Evolutionary conservation across 2,113 vertebrate genomes (phyloP), one percentile per base, ranked within the genome.

Genomic region (Hypomesus transpacificus): DNA sequence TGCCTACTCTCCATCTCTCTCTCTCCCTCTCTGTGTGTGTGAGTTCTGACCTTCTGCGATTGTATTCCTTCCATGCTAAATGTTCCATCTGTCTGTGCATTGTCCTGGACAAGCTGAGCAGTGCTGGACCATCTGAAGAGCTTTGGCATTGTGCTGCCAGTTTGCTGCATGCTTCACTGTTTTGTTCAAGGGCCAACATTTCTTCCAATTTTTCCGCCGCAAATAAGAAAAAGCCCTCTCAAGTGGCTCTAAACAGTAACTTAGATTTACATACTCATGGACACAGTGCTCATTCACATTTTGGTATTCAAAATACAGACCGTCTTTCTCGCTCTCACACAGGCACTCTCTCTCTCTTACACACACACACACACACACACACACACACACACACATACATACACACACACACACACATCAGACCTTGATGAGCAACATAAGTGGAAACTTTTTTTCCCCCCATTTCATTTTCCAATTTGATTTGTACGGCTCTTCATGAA

Each of bases 21-120:
- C 77, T 28, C 79, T 82, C 9, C 39, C 31, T 14, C 14, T 14
- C 79, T 66, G 69, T 68, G 70, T 75, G 74, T 76, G 71, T 85
- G 82, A 88, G 86, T 88, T 89, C 88, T 88, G 89, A 90, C 89
- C 88, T 85, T 89, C 87, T 81, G 75, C 70, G 63, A 84, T 85
- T 82, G 79, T 71, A 72, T 79, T 78, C 80, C 60, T 73, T 78
- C 83, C 81, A 84, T 87, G 79, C 86, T 22, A 28, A 87, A 89
- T 85, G 79, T 50, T 46, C 14, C 28, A 8, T 46, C 58, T 20
- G 20, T 39, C 31, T 39, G 78, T 80, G 73, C 78, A 83, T 89
- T 88, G 83, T 86, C 74, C n/a, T 58, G 31, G 79, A 80, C 85
- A 85, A 86, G 80, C 88, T 84, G 81, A 85, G 82, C 85, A 71